Conservation (phyloP, 2,797 vertebrate genomes). For the Leptodactylus fallax region DNA sequence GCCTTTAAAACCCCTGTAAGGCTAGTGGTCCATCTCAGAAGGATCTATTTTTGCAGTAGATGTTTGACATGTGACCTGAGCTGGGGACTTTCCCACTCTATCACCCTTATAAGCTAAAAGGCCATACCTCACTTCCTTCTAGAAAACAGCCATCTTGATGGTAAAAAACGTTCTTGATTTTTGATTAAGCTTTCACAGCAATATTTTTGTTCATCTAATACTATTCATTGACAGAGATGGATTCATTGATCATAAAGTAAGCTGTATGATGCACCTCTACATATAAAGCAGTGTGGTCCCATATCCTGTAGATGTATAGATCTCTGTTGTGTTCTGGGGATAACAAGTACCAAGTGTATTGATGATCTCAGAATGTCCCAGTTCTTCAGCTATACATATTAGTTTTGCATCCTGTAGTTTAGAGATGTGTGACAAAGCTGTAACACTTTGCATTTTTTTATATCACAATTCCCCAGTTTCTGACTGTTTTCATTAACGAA, state of each 20-base stretch:
- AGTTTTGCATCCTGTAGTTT: slow-evolving; percentile 12
- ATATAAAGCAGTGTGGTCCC: background rate
- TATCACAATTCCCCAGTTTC: slow-evolving; percentile 45
- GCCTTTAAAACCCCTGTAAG: too few species aligned
- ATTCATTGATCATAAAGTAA: background rate
- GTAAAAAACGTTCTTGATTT: background rate
- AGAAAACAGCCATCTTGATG: background rate
- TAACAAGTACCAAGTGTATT: slow-evolving; percentile 25
- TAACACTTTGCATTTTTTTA: slow-evolving; percentile 41
- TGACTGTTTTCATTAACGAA: slow-evolving; percentile 53
- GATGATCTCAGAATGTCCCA: slow-evolving; percentile 25
- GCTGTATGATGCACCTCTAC: background rate
- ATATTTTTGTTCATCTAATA: background rate
- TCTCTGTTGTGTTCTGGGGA: background rate
- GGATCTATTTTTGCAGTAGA: too few species aligned
- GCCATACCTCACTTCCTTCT: background rate
- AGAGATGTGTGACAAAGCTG: slow-evolving; percentile 33
- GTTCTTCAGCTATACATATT: background rate
- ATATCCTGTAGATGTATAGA: background rate
- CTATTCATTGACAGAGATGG: background rate
- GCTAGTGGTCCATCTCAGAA: too few species aligned
- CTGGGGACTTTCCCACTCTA: background rate
- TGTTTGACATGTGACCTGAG: too few species aligned
- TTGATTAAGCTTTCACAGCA: background rate
- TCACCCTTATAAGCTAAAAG: background rate